Percentiles rank a stretch among this genome's conserved stretches.
These are phyloP conservation scores for Drosophila cardini DNA, from an alignment of 1,140 invertebrate genomes.

Conservation along the genomic window DNA sequence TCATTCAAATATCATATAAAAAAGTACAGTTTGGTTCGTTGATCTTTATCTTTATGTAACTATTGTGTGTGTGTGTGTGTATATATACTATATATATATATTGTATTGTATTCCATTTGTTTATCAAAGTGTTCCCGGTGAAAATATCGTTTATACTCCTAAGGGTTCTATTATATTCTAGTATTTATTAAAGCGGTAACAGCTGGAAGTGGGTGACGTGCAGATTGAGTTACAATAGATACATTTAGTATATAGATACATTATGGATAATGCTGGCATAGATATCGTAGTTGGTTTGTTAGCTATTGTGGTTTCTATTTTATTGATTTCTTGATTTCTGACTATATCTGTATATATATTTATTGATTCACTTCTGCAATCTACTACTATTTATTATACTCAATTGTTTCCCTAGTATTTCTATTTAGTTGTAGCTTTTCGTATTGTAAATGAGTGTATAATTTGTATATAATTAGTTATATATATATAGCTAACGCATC, in stretches of 20 bases:
- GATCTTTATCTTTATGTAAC: constrained; percentile 61
- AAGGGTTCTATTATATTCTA: constrained; percentile 59
- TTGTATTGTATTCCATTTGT: constrained; percentile 37
- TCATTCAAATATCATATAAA: constrained; percentile 81
- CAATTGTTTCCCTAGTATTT: constrained; percentile 61
- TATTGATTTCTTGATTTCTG: constrained; percentile 19
- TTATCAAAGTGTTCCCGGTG: constrained; percentile 70
- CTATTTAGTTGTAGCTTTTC: constrained; percentile 36
- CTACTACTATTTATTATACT: constrained; percentile 40
- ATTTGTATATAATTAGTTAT: constrained; percentile 62
- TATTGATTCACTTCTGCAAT: constrained; percentile 20
- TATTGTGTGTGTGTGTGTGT: constrained; percentile 62
- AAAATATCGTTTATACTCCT: constrained; percentile 47
- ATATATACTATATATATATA: too few relatives aligned
- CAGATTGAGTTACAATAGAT: constrained; percentile 34
- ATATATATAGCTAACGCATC: constrained; percentile 51
- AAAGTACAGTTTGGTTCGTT: constrained; percentile 78
- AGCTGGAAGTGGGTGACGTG: constrained; percentile 37
- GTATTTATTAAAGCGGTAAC: constrained; percentile 55
- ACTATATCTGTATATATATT: too few relatives aligned
- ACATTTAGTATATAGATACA: constrained; percentile 12
- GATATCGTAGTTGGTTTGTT: constrained; percentile 38
- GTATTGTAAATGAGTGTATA: constrained; percentile 77
- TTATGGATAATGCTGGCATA: constrained; percentile 16
- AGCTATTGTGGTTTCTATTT: constrained; percentile 15